These are phyloP conservation scores for Ciona savignyi DNA, from an alignment of 23 tunicate species.

Conservation along the genomic window DNA sequence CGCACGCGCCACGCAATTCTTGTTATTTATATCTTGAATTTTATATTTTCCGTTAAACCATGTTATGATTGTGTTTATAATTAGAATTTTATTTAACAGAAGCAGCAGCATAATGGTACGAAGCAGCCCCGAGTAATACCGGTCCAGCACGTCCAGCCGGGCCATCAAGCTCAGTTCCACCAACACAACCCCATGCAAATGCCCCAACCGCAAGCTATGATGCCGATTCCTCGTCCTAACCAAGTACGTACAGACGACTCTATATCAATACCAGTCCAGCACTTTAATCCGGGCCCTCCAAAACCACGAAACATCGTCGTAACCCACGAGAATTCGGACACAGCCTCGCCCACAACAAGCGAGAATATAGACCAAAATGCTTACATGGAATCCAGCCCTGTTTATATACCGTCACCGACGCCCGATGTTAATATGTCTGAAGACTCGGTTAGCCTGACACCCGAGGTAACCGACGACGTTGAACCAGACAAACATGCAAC, in stretches of 20 bases:
- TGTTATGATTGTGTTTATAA: too few relatives aligned
- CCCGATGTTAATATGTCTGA: too few relatives aligned
- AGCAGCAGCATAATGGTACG: constrained; percentile 6
- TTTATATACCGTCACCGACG: not conserved
- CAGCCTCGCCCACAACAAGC: not conserved
- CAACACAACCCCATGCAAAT: not conserved
- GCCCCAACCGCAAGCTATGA: not conserved
- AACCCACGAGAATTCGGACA: not conserved
- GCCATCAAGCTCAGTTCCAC: not conserved
- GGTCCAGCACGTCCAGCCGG: not conserved
- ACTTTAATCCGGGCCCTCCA: not conserved
- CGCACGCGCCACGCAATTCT: too few relatives aligned
- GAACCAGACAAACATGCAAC: not conserved
- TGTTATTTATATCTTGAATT: too few relatives aligned
- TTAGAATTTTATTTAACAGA: too few relatives aligned
- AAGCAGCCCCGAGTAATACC: not conserved
- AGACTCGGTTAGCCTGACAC: not conserved
- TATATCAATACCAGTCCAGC: constrained; percentile 16
- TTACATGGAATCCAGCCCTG: not conserved
- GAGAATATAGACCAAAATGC: not conserved
- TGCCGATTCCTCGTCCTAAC: not conserved
- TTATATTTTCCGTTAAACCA: too few relatives aligned
- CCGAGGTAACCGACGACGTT: not conserved
- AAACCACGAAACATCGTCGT: not conserved
- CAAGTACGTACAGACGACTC: constrained; percentile 8